Evolutionary conservation across 2,797 vertebrate genomes (phyloP).

Genomic region (Paedocypris micromegethes): DNA sequence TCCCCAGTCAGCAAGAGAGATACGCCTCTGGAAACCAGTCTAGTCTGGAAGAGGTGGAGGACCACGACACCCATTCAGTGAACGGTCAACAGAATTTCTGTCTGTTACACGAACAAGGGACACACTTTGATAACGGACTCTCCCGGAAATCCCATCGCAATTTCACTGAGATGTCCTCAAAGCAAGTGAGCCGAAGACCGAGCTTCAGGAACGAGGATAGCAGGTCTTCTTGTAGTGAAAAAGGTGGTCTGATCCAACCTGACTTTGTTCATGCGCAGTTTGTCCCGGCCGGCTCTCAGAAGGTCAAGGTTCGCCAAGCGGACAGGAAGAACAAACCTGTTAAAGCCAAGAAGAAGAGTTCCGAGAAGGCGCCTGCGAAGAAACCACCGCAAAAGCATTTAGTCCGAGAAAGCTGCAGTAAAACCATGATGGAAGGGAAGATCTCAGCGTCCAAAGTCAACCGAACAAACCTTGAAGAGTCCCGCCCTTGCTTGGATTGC

Average conservation of each 20-base stretch:
- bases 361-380: constrained; percentile 60
- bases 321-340: constrained; percentile 74
- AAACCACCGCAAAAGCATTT: constrained; percentile 64
- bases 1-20: constrained; percentile 46
- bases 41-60: constrained; percentile 5
- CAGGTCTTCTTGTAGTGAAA: constrained; percentile 48
- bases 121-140: constrained; percentile 8
- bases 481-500: constrained; percentile 76
- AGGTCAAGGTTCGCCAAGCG: constrained; percentile 68
- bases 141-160: constrained; percentile 3
- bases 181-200: constrained; percentile 47
- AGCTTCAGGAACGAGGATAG: constrained; percentile 53
- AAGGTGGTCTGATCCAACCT: constrained; percentile 34
- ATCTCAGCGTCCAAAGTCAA: constrained; percentile 34
- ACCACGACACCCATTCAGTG: constrained; percentile 3
- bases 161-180: constrained; percentile 41
- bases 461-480: constrained; percentile 58
- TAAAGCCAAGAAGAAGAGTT: constrained; percentile 71
- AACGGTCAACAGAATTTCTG: constrained; percentile 5
- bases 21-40: constrained; percentile 25
- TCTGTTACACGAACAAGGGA: constrained; percentile 3
- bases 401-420: constrained; percentile 54
- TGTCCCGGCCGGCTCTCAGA: constrained; percentile 72
- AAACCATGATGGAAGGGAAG: constrained; percentile 52
- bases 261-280: constrained; percentile 76